Conservation (phyloP, 2,888 invertebrate genomes). For the Oithona nana region DNA sequence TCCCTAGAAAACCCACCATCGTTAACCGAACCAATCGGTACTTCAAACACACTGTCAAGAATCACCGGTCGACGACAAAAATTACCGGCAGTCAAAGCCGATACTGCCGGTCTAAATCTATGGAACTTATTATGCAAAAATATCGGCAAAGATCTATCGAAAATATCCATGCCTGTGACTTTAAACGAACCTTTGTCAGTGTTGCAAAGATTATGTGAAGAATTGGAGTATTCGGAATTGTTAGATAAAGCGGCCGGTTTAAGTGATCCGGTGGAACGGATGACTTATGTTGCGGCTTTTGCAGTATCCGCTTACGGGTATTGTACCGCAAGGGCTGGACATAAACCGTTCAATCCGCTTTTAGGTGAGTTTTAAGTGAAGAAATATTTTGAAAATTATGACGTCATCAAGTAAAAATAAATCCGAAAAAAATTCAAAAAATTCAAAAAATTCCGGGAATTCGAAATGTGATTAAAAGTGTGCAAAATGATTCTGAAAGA, state of each 20-base stretch:
- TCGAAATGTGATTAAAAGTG: no score
- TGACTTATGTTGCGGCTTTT: conserved; percentile 57
- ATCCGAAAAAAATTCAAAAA: no score
- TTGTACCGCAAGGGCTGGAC: conserved; percentile 50
- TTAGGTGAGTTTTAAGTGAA: no score
- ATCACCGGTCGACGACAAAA: conserved; percentile 41
- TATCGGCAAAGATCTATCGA: conserved; percentile 65
- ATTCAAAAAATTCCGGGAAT: no score
- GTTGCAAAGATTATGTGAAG: conserved; percentile 60
- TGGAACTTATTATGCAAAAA: conserved; percentile 60
- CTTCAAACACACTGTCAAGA: conserved; percentile 3
- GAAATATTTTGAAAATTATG: no score
- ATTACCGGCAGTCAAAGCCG: conserved; percentile 50
- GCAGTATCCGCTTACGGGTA: conserved; percentile 59
- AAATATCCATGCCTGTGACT: conserved; percentile 68
- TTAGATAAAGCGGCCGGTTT: conserved; percentile 51
- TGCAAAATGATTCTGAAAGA: no score
- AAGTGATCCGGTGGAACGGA: conserved; percentile 45
- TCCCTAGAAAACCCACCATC: no score
- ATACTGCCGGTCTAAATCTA: conserved; percentile 52
- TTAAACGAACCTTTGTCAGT: conserved; percentile 64
- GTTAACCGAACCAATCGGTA: no score
- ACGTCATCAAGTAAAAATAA: no score
- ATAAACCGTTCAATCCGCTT: conserved; percentile 67
- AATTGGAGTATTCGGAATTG: conserved; percentile 60